A percentile compares a stretch with the other conserved stretches of the same genome.
Evolutionary conservation across 2,797 vertebrate genomes (phyloP).

Genomic region (Valencia hispanica): DNA sequence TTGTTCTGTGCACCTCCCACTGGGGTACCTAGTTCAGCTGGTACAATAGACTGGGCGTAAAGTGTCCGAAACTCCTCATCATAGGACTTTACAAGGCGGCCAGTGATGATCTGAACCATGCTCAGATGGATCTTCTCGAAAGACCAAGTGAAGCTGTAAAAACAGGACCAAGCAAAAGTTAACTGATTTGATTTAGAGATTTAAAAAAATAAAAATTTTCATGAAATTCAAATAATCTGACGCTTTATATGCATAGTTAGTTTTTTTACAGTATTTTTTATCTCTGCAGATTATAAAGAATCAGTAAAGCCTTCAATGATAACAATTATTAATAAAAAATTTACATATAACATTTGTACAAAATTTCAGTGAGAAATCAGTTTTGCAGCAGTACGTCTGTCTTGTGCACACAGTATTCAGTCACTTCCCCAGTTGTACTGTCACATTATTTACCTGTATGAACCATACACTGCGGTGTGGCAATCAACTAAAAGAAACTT

Average conservation of each 20-base stretch:
- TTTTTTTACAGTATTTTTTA: neutral
- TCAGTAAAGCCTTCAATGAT: neutral
- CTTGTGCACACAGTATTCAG: slow-evolving; percentile 9
- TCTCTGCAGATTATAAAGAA: neutral
- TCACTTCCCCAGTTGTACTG: neutral
- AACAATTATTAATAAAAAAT: neutral
- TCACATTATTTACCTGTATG: slow-evolving; percentile 90
- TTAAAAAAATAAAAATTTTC: neutral
- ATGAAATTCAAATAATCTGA: neutral
- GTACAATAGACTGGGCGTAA: slow-evolving; percentile 89
- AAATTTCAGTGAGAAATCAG: slow-evolving; percentile 4
- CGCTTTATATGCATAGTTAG: neutral
- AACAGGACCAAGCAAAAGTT: slow-evolving; percentile 37
- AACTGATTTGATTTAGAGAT: neutral
- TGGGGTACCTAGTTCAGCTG: slow-evolving; percentile 77
- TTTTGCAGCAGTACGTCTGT: slow-evolving; percentile 4
- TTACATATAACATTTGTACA: neutral
- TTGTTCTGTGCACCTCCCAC: slow-evolving; percentile 75
- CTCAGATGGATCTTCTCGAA: slow-evolving; percentile 97
- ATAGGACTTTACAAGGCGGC: slow-evolving; percentile 91
- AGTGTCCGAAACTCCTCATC: slow-evolving; percentile 97
- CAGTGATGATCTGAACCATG: slow-evolving; percentile 96
- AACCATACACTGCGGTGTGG: slow-evolving; percentile 92
- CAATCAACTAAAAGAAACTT: slow-evolving; percentile 94
- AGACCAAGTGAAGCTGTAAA: slow-evolving; percentile 92